A percentile compares a stretch with the other conserved stretches of the same genome.
phyloP scores from a whole-genome alignment of 2,888 invertebrate species.

The Platycheirus albimanus region DNA sequence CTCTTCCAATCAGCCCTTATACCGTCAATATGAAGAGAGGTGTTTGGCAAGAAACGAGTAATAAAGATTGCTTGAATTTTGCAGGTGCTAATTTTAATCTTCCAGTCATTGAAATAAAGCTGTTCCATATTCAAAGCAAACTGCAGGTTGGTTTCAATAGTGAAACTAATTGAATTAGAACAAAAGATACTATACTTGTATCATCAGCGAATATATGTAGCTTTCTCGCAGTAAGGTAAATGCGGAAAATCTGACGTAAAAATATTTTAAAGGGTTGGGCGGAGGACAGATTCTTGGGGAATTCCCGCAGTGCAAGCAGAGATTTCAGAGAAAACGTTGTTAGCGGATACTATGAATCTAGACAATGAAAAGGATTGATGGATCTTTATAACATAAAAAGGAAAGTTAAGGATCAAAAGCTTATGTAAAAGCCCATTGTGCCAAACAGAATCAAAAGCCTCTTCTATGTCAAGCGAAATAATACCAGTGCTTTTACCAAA shows the following conservation, averaged over 20 bases:
- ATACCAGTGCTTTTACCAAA: not conserved
- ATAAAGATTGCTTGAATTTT: not conserved
- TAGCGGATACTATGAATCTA: not conserved
- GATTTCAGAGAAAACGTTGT: not conserved
- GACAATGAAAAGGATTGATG: not conserved
- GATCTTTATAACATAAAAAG: not conserved
- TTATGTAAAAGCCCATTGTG: not conserved
- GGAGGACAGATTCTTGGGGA: no score
- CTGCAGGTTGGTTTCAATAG: no score
- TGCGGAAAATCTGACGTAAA: no score
- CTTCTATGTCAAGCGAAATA: not conserved
- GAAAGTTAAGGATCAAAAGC: not conserved
- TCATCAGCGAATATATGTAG: no score
- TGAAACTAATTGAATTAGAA: no score
- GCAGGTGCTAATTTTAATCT: not conserved
- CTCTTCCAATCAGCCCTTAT: not conserved
- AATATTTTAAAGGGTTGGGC: no score
- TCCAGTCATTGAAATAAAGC: no score
- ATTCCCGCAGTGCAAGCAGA: no score
- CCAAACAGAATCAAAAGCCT: not conserved
- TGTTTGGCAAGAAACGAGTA: not conserved
- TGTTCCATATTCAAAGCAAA: no score
- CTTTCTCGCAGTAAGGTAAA: no score
- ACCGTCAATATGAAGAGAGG: not conserved
- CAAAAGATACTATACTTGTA: no score